These are phyloP conservation scores for Trypoxylus dichotomus DNA, from an alignment of 1,140 invertebrate species.

Conservation along the genomic window DNA sequence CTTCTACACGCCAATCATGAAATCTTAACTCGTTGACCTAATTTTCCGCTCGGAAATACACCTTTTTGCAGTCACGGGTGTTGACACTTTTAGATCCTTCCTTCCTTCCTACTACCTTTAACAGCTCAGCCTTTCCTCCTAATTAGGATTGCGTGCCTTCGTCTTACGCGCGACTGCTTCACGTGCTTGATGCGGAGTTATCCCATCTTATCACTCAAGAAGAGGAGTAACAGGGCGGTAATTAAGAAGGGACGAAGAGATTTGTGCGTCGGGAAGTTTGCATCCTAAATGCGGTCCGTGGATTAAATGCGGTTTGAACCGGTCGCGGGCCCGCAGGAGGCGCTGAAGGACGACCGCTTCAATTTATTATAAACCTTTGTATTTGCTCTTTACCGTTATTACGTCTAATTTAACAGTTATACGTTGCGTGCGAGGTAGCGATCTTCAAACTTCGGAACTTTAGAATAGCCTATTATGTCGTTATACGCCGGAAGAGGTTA, in stretches of 20 bases:
- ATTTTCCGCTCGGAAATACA: neutral
- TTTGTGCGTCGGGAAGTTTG: neutral
- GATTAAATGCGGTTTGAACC: neutral
- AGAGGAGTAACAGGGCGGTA: neutral
- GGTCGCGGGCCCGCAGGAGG: neutral
- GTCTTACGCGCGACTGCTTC: neutral
- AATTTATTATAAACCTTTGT: constrained; percentile 1
- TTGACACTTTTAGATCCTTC: neutral
- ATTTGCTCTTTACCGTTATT: neutral
- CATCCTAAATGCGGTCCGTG: neutral
- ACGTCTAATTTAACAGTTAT: neutral
- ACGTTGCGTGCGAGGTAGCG: neutral
- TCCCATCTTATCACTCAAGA: neutral
- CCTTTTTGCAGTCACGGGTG: neutral
- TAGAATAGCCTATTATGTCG: neutral
- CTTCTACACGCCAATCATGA: no score
- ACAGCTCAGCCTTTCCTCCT: neutral
- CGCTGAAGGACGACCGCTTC: constrained; percentile 4
- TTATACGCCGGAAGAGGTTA: neutral
- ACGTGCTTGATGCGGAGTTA: neutral
- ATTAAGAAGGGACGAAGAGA: constrained; percentile 6
- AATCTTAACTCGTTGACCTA: neutral
- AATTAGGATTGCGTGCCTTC: neutral
- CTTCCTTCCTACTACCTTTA: neutral
- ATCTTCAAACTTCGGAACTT: neutral